Evolutionary conservation across 2,888 invertebrate species (phyloP).

Genomic region (Globia sparganii): DNA sequence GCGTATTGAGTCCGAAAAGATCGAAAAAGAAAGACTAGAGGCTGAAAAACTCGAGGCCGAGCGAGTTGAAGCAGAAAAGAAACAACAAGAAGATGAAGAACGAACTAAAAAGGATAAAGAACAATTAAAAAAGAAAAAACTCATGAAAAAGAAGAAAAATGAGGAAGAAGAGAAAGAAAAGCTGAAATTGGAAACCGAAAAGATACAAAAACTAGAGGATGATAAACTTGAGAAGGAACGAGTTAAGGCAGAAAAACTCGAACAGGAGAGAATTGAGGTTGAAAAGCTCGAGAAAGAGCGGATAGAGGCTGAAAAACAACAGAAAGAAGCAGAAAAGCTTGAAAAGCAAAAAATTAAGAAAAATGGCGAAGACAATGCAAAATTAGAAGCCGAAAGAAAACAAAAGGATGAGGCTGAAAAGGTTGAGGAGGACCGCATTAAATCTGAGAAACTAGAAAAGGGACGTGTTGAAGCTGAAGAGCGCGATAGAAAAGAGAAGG

Average conservation of each 20-base stretch:
- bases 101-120: background rate
- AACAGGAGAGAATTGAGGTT: background rate
- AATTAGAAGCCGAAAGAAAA: background rate
- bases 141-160: background rate
- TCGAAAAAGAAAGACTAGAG: background rate
- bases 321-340: background rate
- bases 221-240: background rate
- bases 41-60: background rate
- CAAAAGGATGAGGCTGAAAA: background rate
- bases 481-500: background rate
- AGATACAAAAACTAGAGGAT: background rate
- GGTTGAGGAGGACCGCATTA: background rate
- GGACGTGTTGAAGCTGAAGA: background rate
- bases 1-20: background rate
- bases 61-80: background rate
- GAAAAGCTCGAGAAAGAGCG: background rate
- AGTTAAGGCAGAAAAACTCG: background rate
- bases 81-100: background rate
- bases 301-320: background rate
- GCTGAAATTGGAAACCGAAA: background rate
- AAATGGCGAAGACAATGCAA: background rate
- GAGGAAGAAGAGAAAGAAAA: background rate
- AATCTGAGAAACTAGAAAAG: background rate
- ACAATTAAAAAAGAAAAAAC: background rate
- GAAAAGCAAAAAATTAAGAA: background rate